phyloP scores from a whole-genome alignment of 2,113 vertebrate genomes.

The Odontesthes bonariensis region DNA sequence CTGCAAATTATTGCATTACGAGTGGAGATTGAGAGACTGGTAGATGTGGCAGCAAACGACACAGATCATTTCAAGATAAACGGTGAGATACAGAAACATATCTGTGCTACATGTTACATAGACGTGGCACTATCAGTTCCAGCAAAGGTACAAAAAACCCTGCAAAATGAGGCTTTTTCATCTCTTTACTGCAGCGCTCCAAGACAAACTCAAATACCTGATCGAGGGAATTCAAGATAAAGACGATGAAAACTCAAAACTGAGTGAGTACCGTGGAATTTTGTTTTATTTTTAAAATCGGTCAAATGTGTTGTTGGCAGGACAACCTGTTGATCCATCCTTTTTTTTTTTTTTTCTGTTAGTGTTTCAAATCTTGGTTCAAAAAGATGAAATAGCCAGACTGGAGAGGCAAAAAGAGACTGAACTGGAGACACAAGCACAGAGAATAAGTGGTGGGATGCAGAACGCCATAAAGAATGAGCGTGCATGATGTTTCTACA shows the following conservation, averaged over 20 bases:
- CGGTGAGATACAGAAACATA: constrained; percentile 35
- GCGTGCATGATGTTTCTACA: background rate
- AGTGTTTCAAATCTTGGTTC: constrained; percentile 54
- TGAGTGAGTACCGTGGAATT: constrained; percentile 41
- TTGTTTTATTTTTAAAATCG: background rate
- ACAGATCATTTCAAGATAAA: background rate
- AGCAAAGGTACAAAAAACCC: background rate
- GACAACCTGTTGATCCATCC: background rate
- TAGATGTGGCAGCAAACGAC: background rate
- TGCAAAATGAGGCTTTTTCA: too few relatives aligned
- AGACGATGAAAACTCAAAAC: constrained; percentile 49
- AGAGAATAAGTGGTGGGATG: constrained; percentile 50
- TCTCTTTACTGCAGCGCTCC: constrained; percentile 23
- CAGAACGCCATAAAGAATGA: background rate
- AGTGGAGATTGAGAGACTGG: constrained; percentile 33
- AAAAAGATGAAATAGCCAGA: constrained; percentile 38
- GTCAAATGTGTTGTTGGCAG: background rate
- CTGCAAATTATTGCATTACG: constrained; percentile 53
- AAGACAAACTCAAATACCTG: constrained; percentile 15
- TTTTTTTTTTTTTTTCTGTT: background rate
- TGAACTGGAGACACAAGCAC: background rate
- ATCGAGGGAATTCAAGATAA: constrained; percentile 35
- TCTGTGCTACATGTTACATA: rapidly evolving
- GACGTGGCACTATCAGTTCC: background rate
- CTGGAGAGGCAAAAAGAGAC: constrained; percentile 12